Evolutionary conservation across 2,888 invertebrate species (phyloP), one percentile per base, ranked within the genome.

Genomic region (Boloria euphrosyne): DNA sequence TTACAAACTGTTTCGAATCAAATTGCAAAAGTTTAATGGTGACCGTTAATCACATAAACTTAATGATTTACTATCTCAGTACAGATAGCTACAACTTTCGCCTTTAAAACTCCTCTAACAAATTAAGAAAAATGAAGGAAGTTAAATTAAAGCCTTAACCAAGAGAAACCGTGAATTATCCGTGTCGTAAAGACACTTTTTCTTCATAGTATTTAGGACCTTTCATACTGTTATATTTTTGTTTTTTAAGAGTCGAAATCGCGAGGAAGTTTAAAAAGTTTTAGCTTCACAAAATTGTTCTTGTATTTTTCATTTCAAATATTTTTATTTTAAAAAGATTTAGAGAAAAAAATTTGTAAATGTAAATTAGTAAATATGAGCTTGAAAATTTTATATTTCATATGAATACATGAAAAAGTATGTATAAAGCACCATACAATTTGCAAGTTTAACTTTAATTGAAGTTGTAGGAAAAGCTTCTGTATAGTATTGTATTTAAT

Each of bases 131-230:
- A 88, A 90, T 89, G 87, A 85, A 74, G 75, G 63, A 90, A 90
- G 84, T 90, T 90, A 90, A 90, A 90, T 90, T 90, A 90, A 90
- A 90, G 89, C 85, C 87, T 87, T 84, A 80, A 80, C 75, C 73
- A 76, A 73, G 74, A 65, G 18, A 63, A 65, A 49, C 61, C 70
- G 74, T 72, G 78, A 84, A 88, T 89, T 90, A 89, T 86, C 85
- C 81, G 76, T 84, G 85, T 89, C 89, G 81, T 86, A 78, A 82
- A 69, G 69, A 65, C 55, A 70, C 62, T 68, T 71, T 65, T 66
- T 69, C 65, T 64, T 67, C 65, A 70, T 69, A 66, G 67, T 72
- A 68, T 72, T 75, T 74, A 71, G 71, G 65, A 62, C 64, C 67
- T 67, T 67, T 47, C 64, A 52, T 43, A 59, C 54, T 54, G 62